Conservation (phyloP, 2,888 invertebrate species). For the Artemia sinica region DNA sequence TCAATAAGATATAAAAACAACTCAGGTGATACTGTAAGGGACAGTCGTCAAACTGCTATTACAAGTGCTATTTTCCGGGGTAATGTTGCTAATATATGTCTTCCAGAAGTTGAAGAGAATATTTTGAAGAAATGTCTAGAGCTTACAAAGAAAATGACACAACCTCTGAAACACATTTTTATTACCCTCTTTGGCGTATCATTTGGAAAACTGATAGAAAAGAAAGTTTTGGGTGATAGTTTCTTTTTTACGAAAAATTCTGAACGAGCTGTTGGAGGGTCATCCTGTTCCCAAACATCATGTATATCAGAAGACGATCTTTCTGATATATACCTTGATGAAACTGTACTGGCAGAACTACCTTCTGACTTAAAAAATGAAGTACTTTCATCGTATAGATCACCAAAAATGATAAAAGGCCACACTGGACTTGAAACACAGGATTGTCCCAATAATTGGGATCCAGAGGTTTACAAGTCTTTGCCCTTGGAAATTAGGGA, state of each 20-base stretch:
- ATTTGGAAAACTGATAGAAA: constrained; percentile 60
- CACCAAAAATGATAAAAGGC: background rate
- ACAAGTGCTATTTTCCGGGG: constrained; percentile 45
- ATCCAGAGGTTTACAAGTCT: constrained; percentile 1
- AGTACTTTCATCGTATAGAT: background rate
- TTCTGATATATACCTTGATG: background rate
- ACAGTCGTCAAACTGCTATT: constrained; percentile 55
- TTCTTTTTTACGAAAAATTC: constrained; percentile 37
- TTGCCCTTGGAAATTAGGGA: background rate
- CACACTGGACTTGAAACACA: background rate
- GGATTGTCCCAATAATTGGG: background rate
- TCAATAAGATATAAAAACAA: constrained; percentile 54
- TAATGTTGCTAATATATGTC: constrained; percentile 34
- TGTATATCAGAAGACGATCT: background rate
- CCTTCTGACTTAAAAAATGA: background rate
- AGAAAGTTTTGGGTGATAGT: constrained; percentile 39
- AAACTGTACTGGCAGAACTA: background rate
- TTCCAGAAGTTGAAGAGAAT: constrained; percentile 31
- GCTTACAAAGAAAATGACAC: constrained; percentile 26
- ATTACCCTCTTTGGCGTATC: constrained; percentile 61
- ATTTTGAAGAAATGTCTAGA: constrained; percentile 24
- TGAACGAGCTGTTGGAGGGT: background rate
- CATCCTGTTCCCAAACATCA: background rate
- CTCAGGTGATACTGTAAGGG: constrained; percentile 40
- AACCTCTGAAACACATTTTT: constrained; percentile 46